These are phyloP conservation scores for Melinaea marsaeus DNA, from an alignment of 2,888 invertebrate species.

Conservation along the genomic window DNA sequence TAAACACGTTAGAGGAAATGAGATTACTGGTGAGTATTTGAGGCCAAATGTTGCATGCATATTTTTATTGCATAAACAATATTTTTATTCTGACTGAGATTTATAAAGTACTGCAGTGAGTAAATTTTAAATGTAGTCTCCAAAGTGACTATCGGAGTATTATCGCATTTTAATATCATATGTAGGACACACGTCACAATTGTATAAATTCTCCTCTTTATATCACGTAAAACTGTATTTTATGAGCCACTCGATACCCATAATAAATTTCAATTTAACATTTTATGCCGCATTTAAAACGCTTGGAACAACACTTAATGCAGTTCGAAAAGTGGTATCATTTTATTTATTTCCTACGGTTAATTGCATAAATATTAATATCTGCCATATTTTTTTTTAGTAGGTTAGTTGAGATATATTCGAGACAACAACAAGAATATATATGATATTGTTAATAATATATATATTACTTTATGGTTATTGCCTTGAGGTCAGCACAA, in stretches of 20 bases:
- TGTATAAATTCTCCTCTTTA: slow-evolving; percentile 12
- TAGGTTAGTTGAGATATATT: not conserved
- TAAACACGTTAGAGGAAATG: not conserved
- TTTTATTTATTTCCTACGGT: slow-evolving; percentile 17
- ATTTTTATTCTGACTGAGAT: not conserved
- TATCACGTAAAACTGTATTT: slow-evolving; percentile 24
- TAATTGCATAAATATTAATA: not conserved
- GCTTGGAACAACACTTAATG: slow-evolving; percentile 10
- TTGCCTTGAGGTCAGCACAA: not conserved
- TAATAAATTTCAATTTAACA: slow-evolving; percentile 30
- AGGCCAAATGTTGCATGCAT: no score
- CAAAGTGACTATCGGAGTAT: no score
- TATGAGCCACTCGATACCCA: slow-evolving; percentile 21
- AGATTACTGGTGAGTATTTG: no score
- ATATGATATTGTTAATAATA: not conserved
- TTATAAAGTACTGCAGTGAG: slow-evolving; percentile 2
- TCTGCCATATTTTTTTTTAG: not conserved
- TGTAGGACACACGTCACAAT: not conserved
- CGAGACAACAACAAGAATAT: no score
- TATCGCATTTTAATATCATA: slow-evolving; percentile 1
- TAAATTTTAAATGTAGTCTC: no score
- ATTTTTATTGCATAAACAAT: no score
- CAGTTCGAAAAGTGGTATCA: slow-evolving; percentile 19
- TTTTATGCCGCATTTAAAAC: slow-evolving; percentile 24
- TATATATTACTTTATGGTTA: slow-evolving; percentile 2